A percentile compares a stretch with the other conserved stretches of the same genome.
phyloP scores from a whole-genome alignment of 2,797 vertebrate species.

The Acanthis flammea region DNA sequence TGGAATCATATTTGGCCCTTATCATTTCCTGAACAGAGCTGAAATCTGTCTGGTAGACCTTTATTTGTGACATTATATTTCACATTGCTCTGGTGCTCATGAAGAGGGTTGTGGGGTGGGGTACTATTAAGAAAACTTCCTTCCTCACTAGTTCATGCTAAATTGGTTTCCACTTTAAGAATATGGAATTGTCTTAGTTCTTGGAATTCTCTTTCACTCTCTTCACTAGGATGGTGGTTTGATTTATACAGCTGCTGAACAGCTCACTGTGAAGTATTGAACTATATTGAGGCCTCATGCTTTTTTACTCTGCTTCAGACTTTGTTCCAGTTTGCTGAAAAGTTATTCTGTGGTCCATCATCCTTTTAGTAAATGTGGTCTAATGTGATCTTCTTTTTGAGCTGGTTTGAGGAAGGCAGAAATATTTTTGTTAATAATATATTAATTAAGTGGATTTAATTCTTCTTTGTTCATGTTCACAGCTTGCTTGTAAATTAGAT shows the following conservation, averaged over 20 bases:
- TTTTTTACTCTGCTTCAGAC: not conserved
- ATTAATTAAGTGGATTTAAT: not conserved
- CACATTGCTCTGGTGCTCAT: not conserved
- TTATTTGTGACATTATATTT: not conserved
- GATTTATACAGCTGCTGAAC: not conserved
- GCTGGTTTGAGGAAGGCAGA: not conserved
- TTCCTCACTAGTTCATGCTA: not conserved
- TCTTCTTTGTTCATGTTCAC: not conserved
- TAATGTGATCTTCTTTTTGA: not conserved
- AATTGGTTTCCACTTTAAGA: not conserved
- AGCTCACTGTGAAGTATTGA: not conserved
- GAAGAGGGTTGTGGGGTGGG: not conserved
- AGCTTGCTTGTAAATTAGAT: not conserved
- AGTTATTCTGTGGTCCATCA: not conserved
- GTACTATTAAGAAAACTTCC: not conserved
- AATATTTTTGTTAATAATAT: not conserved
- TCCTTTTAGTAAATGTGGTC: not conserved
- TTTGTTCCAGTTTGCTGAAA: not conserved
- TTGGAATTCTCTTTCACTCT: not conserved
- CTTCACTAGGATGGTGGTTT: not conserved
- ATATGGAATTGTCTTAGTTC: not conserved
- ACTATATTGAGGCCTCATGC: not conserved
- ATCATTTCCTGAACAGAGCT: not conserved
- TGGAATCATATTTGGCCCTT: not conserved
- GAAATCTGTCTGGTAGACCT: not conserved